Evolutionary conservation across 2,113 vertebrate species (phyloP), one percentile per base, ranked within the genome.

Genomic region (Hippolais icterina): DNA sequence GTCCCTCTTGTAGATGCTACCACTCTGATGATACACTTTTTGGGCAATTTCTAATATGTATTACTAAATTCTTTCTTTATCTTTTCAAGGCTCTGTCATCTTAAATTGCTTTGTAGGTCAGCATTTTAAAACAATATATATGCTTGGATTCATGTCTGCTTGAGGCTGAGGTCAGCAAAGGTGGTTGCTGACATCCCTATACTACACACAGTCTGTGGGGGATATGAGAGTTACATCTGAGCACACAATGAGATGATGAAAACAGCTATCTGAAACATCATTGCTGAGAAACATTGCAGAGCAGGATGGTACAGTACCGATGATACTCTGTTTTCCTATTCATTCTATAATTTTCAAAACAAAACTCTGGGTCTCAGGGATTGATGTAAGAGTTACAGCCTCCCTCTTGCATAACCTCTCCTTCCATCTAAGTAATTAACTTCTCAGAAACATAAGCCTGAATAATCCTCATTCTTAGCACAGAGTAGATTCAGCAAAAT

Each of bases 171-270:
- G 17, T 75, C 56, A 76, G 27, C 46, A 41, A 54, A 52, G 15
- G 37, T 24, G 21, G 12, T 33, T 89, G 33, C 39, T 69, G 63
- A 60, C 31, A 44, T 10, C 18, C 46, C 9, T 27, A 0, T 33
- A 20, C 37, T 84, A 44, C 7, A 46, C 12, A 39, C 0, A 5
- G 1, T n/a, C 23, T 21, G 3, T 39, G 15, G 33, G 18, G 35
- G 13, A 29, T 46, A 37, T 3, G 11, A 60, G 12, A 35, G 14
- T 28, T 78, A 19, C 37, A 21, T 12, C 25, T 60, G 46, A 90
- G n/a, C 54, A 23, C 25, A 3, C n/a, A 42, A 22, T 14, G 27
- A 22, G 18, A 12, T 24, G 22, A 70, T 29, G 14, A 33, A 49
- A 81, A 39, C 23, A 49, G 5, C 18, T 29, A 24, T 29, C 6